These are phyloP conservation scores for Platyura marginata DNA, from an alignment of 1,140 invertebrate genomes.

Conservation along the genomic window DNA sequence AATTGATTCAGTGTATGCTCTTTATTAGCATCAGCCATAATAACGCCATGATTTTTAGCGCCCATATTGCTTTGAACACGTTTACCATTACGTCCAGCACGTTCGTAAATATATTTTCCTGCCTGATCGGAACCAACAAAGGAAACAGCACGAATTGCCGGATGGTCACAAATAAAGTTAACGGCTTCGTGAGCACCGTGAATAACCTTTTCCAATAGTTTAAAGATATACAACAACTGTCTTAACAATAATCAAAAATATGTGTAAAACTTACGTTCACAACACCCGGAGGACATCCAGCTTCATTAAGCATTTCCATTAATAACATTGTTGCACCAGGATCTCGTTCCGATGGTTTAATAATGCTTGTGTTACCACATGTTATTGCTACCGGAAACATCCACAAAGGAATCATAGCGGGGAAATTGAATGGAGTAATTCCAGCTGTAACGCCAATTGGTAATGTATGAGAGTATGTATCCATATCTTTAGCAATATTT, in stretches of 20 bases:
- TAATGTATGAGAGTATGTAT: conserved; percentile 71
- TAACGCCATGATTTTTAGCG: conserved; percentile 96
- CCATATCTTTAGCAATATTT: conserved; percentile 87
- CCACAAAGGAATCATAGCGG: conserved; percentile 99
- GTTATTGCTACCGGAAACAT: conserved; percentile 91
- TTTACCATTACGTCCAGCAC: conserved; percentile 75
- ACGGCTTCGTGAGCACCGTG: conserved; percentile 89
- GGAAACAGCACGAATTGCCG: conserved; percentile 91
- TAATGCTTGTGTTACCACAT: conserved; percentile 63
- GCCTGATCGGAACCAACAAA: conserved; percentile 96
- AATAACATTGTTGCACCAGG: conserved; percentile 92
- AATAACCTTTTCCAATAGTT: too few species aligned
- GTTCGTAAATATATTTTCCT: conserved; percentile 90
- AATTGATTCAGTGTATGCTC: conserved; percentile 88
- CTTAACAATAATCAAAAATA: too few species aligned
- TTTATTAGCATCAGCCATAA: conserved; percentile 95
- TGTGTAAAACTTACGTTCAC: conserved; percentile 52
- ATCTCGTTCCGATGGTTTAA: conserved; percentile 92
- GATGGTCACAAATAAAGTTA: conserved; percentile 93
- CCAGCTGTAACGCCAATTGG: conserved; percentile 43
- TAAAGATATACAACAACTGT: too few species aligned
- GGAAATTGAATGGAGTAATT: conserved; percentile 91
- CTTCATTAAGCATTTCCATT: conserved; percentile 72
- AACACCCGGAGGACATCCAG: conserved; percentile 63
- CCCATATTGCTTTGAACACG: conserved; percentile 98